phyloP scores from a whole-genome alignment of 92 coral and sea anemone genomes.

The Meandrina meandrites region DNA sequence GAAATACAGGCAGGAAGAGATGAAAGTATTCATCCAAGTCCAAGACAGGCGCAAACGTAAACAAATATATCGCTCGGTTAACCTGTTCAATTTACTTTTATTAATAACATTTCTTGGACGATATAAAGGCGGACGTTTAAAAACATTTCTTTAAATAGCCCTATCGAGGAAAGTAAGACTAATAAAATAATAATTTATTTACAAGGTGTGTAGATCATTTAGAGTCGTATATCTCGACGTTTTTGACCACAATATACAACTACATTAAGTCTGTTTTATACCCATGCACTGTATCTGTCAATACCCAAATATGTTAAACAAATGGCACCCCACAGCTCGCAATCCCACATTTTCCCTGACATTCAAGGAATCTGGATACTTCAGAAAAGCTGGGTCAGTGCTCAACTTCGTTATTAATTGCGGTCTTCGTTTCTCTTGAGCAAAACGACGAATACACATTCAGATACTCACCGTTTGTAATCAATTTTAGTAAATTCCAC shows the following conservation, averaged over 20 bases:
- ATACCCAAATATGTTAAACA: neutral
- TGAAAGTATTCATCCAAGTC: neutral
- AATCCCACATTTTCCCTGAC: neutral
- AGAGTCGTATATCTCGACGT: neutral
- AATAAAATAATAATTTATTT: conserved; percentile 16
- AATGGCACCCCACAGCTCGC: neutral
- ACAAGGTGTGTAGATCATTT: neutral
- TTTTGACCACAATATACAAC: neutral
- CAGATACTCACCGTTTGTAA: too few species aligned
- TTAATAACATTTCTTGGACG: neutral
- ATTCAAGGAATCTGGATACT: neutral
- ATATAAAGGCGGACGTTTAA: neutral
- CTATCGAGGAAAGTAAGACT: neutral
- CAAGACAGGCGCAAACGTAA: neutral
- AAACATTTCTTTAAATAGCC: conserved; percentile 19
- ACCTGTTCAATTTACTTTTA: neutral
- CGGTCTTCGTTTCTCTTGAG: too few species aligned
- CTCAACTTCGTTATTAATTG: too few species aligned
- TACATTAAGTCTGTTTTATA: too few species aligned
- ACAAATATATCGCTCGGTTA: neutral
- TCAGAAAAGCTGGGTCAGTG: too few species aligned
- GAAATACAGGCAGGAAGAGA: neutral
- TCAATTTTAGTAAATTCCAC: too few species aligned
- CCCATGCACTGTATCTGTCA: too few species aligned
- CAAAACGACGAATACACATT: too few species aligned